Conservation (phyloP, 64 coral and sea anemone species). For the Montipora capricornis region DNA sequence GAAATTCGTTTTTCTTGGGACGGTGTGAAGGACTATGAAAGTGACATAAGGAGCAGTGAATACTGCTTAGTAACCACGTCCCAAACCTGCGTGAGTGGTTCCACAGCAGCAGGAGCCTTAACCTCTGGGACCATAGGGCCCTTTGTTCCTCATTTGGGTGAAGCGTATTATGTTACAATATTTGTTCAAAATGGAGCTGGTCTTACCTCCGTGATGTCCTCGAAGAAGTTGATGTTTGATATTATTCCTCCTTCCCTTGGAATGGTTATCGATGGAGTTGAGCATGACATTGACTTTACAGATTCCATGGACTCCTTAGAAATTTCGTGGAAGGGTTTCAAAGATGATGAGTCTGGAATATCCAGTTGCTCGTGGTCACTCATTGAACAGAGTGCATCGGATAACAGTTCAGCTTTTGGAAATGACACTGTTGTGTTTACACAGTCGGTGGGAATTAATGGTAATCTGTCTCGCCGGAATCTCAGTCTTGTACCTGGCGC, state of each 20-base stretch:
- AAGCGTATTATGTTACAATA: constrained; percentile 18
- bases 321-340: constrained; percentile 75
- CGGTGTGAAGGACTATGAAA: constrained; percentile 68
- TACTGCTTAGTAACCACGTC: constrained; percentile 65
- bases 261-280: constrained; percentile 68
- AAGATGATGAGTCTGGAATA: constrained; percentile 75
- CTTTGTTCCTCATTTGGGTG: neutral
- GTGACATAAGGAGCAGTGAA: constrained; percentile 41
- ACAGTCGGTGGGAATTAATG: constrained; percentile 57
- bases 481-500: constrained; percentile 81
- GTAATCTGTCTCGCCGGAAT: constrained; percentile 45
- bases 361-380: constrained; percentile 74
- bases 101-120: neutral
- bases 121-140: constrained; percentile 12
- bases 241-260: constrained; percentile 72
- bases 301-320: constrained; percentile 48
- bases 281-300: constrained; percentile 82
- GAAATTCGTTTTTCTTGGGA: constrained; percentile 55
- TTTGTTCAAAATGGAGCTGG: constrained; percentile 71
- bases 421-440: constrained; percentile 79
- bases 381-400: constrained; percentile 73
- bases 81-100: neutral
- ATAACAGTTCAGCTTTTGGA: constrained; percentile 69
- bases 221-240: constrained; percentile 75
- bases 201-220: constrained; percentile 64